Percentiles rank a stretch among this genome's conserved stretches.
These are phyloP conservation scores for Anorthoa munda DNA, from an alignment of 2,888 invertebrate genomes.

Conservation along the genomic window DNA sequence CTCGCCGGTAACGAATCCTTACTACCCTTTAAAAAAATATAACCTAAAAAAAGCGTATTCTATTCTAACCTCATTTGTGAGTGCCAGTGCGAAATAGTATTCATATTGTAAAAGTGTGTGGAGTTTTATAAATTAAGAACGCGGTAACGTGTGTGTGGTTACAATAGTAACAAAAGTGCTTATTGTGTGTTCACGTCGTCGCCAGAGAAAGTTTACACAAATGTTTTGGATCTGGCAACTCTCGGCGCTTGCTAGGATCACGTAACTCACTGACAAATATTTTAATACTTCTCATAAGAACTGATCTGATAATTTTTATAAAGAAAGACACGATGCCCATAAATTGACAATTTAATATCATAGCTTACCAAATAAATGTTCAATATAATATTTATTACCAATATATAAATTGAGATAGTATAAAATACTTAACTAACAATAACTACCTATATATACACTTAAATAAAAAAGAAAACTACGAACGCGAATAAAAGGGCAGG, in stretches of 20 bases:
- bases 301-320: too few relatives aligned
- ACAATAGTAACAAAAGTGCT: slow-evolving; percentile 56
- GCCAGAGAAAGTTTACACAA: slow-evolving; percentile 76
- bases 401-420: too few relatives aligned
- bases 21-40: slow-evolving; percentile 52
- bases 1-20: slow-evolving; percentile 74
- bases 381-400: too few relatives aligned
- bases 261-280: slow-evolving; percentile 40
- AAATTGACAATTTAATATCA: neutral
- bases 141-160: slow-evolving; percentile 44
- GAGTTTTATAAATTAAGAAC: slow-evolving; percentile 37
- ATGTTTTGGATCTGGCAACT: slow-evolving; percentile 69
- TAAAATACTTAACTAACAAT: too few relatives aligned
- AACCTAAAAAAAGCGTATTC: too few relatives aligned
- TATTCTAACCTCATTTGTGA: slow-evolving; percentile 13
- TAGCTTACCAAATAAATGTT: neutral
- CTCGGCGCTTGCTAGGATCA: slow-evolving; percentile 53
- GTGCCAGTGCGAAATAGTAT: slow-evolving; percentile 23
- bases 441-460: too few relatives aligned
- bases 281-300: too few relatives aligned
- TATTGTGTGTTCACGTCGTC: slow-evolving; percentile 60
- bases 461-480: too few relatives aligned
- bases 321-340: neutral
- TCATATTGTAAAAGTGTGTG: slow-evolving; percentile 24
- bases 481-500: too few relatives aligned